phyloP scores from a whole-genome alignment of 2,113 vertebrate genomes.

The Sigmodon hispidus region DNA sequence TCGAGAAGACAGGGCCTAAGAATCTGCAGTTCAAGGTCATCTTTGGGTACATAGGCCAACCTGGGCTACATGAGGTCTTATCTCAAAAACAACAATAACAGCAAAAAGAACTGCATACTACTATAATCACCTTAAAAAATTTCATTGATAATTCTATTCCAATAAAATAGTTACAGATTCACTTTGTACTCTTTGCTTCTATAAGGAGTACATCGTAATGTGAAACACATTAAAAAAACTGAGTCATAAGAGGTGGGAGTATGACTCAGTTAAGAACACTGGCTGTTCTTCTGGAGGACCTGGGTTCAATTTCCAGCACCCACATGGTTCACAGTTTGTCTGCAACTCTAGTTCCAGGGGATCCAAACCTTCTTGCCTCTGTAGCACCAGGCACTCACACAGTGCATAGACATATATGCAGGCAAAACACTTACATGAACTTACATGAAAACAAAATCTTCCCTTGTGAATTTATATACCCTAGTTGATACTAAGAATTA shows the following conservation, averaged over 20 bases:
- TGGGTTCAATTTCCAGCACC: background rate
- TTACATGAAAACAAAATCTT: background rate
- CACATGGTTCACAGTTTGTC: background rate
- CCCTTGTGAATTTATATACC: background rate
- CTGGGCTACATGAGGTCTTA: background rate
- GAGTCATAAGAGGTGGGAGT: background rate
- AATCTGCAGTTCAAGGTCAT: background rate
- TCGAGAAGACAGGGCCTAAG: background rate
- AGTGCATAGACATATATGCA: background rate
- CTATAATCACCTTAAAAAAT: background rate
- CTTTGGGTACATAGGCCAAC: background rate
- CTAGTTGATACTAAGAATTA: slow-evolving; percentile 1
- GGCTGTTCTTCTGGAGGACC: background rate
- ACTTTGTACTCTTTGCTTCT: background rate
- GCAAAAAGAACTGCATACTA: background rate
- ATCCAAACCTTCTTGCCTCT: background rate
- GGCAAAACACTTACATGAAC: background rate
- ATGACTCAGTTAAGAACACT: background rate
- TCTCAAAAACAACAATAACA: background rate
- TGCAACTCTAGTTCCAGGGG: background rate
- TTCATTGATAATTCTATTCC: background rate
- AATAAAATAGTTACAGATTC: slow-evolving; percentile 27
- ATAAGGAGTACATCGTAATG: background rate
- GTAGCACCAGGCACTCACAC: background rate
- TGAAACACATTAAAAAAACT: slow-evolving; percentile 1